Evolutionary conservation across 2,797 vertebrate genomes (phyloP), one percentile per base, ranked within the genome.

Genomic region (Spatula clypeata): DNA sequence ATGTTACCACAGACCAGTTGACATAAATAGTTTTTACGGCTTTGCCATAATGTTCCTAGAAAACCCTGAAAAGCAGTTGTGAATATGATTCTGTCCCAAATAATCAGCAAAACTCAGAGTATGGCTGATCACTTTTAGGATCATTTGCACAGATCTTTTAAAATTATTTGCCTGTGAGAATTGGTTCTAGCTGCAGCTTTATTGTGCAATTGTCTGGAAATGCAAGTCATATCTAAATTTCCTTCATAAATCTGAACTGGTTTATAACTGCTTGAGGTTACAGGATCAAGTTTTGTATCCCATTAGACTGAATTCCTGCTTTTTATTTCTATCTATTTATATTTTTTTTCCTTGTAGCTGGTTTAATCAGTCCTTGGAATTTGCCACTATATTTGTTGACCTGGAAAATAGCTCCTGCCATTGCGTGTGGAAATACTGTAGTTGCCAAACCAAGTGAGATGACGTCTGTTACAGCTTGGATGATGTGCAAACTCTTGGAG

Each of bases 371-470:
- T 86, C 99, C 99, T 62, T 99, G 99, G 99, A 99, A 99, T 94
- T 97, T 99, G 45, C 99, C 99, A 2, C 97, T 99, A 4, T 99
- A 99, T 95, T 97, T 99, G 80, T 98, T 99, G 85, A 99, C 99
- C 53, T 99, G 99, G 99, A 99, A 99, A 98, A 99, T 99, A 11
- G 99, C 99, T 5, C 99, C 99, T 2, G 99, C 99, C 3, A 98
- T 99, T 3, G 99, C 99, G 11, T 95, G 97, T 9, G 99, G 99
- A 76, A 99, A 99, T 96, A 99, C 99, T 0, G 99, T 99, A 67
- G 99, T 99, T 91, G 99, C 99, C 73, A 99, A 99, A 92, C 99
- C 99, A 76, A 99, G 99, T 18, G 99, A 99, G 98, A 99, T 99
- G 99, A 99, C 99, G 2, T 99, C 99, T 0, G 99, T 99, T 93